Conservation (phyloP, 2,113 vertebrate genomes). For the Grammomys surdaster region DNA sequence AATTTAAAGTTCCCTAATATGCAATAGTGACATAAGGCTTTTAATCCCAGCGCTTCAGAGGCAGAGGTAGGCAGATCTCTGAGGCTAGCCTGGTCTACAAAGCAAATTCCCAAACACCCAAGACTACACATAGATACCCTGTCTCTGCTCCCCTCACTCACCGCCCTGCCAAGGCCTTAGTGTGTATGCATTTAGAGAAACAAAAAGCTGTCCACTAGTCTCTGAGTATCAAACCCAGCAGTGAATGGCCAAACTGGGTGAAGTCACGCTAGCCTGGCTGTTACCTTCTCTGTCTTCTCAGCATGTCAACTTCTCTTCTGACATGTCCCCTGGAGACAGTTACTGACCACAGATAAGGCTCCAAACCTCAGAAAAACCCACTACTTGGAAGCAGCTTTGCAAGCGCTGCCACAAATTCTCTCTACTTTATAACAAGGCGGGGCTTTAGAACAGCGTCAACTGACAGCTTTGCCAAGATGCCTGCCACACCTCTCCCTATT, state of each 20-base stretch:
- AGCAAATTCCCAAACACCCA: not conserved
- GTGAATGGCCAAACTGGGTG: not conserved
- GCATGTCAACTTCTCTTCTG: not conserved
- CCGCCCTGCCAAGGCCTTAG: not conserved
- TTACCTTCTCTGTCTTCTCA: rapidly evolving
- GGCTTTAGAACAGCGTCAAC: constrained; percentile 55
- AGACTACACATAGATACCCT: not conserved
- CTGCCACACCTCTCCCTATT: rapidly evolving
- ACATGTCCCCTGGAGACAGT: not conserved
- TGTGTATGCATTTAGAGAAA: not conserved
- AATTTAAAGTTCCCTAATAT: not conserved
- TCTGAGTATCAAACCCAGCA: not conserved
- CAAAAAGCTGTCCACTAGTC: not conserved
- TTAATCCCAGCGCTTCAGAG: not conserved
- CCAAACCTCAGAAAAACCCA: constrained; percentile 65
- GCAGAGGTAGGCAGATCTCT: not conserved
- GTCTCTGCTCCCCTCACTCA: not conserved
- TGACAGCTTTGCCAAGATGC: constrained; percentile 56
- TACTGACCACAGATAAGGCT: constrained; percentile 51
- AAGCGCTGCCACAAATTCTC: constrained; percentile 52
- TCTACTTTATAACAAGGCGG: constrained; percentile 68
- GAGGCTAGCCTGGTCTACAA: not conserved
- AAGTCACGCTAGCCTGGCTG: not conserved
- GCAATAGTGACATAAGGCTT: not conserved
- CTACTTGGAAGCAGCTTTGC: constrained; percentile 70